Percentiles rank a stretch among this genome's conserved stretches.
Conservation (phyloP, 2,797 vertebrate genomes). For the Myioborus miniatus region DNA sequence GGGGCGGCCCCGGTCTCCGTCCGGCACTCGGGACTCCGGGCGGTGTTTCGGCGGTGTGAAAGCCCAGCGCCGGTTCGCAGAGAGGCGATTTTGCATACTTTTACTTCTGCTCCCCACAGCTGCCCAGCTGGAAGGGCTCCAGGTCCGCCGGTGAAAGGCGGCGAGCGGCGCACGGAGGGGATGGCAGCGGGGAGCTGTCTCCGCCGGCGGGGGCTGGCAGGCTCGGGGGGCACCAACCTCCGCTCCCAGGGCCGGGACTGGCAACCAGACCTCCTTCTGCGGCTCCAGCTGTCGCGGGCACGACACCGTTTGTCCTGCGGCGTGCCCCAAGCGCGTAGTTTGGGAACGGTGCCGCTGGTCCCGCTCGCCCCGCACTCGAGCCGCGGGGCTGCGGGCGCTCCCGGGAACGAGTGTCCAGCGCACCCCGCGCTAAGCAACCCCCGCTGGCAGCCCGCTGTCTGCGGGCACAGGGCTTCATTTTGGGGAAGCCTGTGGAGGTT, state of each 20-base stretch:
- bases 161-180: not conserved
- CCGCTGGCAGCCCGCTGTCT: not conserved
- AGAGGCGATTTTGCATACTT: not conserved
- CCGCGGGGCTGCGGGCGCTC: not conserved
- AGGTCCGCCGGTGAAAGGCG: not conserved
- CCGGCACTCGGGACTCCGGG: not conserved
- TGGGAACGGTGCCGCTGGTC: not conserved
- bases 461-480: not conserved
- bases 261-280: not conserved
- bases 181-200: not conserved
- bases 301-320: not conserved
- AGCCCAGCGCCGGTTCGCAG: not conserved
- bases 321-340: fast-evolving
- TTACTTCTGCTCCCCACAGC: not conserved
- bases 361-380: not conserved
- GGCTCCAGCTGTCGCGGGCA: not conserved
- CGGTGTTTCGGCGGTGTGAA: not conserved
- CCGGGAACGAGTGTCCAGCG: not conserved
- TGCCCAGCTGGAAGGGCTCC: not conserved
- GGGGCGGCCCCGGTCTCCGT: too few relatives aligned
- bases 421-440: not conserved
- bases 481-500: not conserved
- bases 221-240: not conserved
- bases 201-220: not conserved
- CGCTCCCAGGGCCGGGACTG: not conserved